Base-by-base conservation (phyloP, 2,797 vertebrate genomes). In the Nannoperca obscura region DNA sequence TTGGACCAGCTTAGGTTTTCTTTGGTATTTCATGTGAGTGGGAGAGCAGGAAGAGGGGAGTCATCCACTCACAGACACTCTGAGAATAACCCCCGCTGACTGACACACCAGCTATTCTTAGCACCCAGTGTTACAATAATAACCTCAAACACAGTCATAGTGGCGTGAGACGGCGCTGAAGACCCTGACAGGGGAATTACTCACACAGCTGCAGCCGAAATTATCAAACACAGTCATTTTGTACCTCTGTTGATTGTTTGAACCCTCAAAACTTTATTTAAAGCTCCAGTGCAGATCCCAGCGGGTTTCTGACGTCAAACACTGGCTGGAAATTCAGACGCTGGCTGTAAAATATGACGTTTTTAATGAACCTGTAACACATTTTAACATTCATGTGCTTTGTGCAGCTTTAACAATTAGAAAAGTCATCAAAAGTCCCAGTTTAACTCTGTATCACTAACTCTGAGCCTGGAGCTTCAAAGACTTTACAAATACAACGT, bases 161-260 rank as follows among this genome's bases (percentile, higher is more conserved):
- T 9, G n/a, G 34, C 14, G 13, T 76, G 84, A 90, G 50, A 71
- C 38, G 8, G 42, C 2, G 5, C 54, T 76, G 50, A 58, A 34
- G 53, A 34, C 27, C 32, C 6, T 10, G n/a, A 78, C 80, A 78
- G 49, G 80, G 59, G 63, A 86, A 81, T 80, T 78, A 81, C 62
- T 83, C 81, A 80, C 40, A 44, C 14, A 62, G 38, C 53, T 13
- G 42, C 59, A 54, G 34, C 52, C 22, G 1, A 74, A 2, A 65
- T 36, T 67, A 42, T 52, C 32, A 22, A 1, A 47, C 27, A 14
- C 9, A 1, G 46, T 4, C 32, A 40, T 40, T 40, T 12, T 40
- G 38, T 40, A 12, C 38, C 38, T 12, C 38, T 11, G 12, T 11
- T 40, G 12, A 32, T 32, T 32, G 13, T 13, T 40, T 40, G 12